Base-by-base conservation (phyloP, 2,888 invertebrate genomes). In the Nomada fucata region DNA sequence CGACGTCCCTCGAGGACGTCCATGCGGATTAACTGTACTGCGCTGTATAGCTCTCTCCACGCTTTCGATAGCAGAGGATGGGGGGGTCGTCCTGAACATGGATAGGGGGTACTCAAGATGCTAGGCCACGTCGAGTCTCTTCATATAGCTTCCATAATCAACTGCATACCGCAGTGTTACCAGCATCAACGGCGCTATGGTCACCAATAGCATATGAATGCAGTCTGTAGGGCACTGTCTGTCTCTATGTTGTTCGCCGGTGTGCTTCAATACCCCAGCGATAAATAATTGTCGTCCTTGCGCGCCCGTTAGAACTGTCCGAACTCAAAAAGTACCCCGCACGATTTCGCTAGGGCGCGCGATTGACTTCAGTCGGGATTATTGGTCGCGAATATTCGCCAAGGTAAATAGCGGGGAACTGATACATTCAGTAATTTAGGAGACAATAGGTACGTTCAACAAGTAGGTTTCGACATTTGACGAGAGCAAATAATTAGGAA, bases 111-210 rank as follows among this genome's bases (percentile, higher is more conserved):
- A 92, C 93, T 93, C 93, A 93, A 93, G 93, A 93, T 93, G 93
- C 93, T 91, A 88, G 92, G 89, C 92, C 93, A 93, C 93, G 93
- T 93, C 92, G 92, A 92, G 93, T 90, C 91, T 92, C 93, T 93
- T 93, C 92, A 93, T 93, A 93, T 91, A 93, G 92, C 93, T 90
- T 92, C 93, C 92, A 93, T 93, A 93, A 93, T 93, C 93, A 93
- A 93, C 92, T 93, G 93, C 93, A 93, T 93, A 93, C 93, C 93
- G 89, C 93, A 93, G 91, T 93, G 92, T 93, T 93, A 92, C 91
- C 88, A 91, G 86, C 87, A 86, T 88, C 88, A 88, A 90, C 78
- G 89, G 90, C 89, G 90, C 90, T 88, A 89, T 89, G 88, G 86
- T 84, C 85, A 87, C 90, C 91, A 87, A 88, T 88, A 89, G 92